Evolutionary conservation across 2,888 invertebrate genomes (phyloP).

Genomic region (Eretmocerus hayati): DNA sequence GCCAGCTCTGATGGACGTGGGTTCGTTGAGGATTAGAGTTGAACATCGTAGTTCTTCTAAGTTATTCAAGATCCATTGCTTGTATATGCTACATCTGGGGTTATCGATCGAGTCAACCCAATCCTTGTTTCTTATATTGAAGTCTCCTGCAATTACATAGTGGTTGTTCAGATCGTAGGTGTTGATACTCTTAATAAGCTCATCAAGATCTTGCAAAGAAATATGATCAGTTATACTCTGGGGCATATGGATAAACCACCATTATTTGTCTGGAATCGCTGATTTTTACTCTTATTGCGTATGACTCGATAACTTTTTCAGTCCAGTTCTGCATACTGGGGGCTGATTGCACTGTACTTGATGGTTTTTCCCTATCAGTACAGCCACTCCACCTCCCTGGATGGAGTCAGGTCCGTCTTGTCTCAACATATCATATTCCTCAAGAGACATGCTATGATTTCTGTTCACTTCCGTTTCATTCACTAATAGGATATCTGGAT

Average conservation of each 20-base stretch:
- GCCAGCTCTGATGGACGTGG: slow-evolving; percentile 5
- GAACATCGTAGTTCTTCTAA: neutral
- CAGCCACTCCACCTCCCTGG: slow-evolving; percentile 17
- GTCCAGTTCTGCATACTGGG: neutral
- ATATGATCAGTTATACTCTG: neutral
- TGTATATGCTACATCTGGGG: slow-evolving; percentile 2
- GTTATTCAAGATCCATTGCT: neutral
- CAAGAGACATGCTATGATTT: slow-evolving; percentile 7
- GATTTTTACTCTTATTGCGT: slow-evolving; percentile 2
- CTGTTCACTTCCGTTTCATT: slow-evolving; percentile 19
- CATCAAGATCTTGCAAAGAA: slow-evolving; percentile 4
- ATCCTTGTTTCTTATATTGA: slow-evolving; percentile 12
- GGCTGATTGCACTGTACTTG: neutral
- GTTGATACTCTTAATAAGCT: slow-evolving; percentile 8
- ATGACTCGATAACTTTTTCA: neutral
- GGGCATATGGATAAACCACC: slow-evolving; percentile 16
- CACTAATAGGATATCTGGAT: slow-evolving; percentile 14
- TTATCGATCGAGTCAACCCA: slow-evolving; percentile 14
- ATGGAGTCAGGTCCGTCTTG: slow-evolving; percentile 3
- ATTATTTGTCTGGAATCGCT: slow-evolving; percentile 2
- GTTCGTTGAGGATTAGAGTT: neutral
- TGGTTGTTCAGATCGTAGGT: slow-evolving; percentile 2
- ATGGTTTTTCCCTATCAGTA: slow-evolving; percentile 13
- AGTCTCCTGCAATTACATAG: slow-evolving; percentile 22
- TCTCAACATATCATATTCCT: slow-evolving; percentile 11